Conservation (phyloP, 1,140 invertebrate genomes). For the Lucilia cuprina region DNA sequence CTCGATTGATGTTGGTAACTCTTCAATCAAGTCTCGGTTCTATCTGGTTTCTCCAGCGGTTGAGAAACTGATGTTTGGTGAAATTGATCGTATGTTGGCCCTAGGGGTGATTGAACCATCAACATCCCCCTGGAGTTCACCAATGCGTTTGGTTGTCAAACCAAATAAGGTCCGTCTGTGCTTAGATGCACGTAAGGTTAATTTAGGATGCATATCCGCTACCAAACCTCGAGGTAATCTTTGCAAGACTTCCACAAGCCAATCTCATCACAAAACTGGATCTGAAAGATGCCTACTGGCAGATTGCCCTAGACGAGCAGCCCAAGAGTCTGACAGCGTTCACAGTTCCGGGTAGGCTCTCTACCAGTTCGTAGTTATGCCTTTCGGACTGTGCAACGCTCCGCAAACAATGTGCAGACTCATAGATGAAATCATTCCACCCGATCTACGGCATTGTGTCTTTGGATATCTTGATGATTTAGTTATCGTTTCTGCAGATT, state of each 20-base stretch:
- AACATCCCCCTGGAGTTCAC: conserved; percentile 34
- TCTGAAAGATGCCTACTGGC: conserved; percentile 55
- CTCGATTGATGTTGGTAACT: conserved; percentile 39
- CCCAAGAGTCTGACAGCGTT: conserved; percentile 63
- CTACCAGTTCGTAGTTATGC: conserved; percentile 47
- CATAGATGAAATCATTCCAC: conserved; percentile 53
- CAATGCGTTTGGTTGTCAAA: neutral
- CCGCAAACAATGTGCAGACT: conserved; percentile 35
- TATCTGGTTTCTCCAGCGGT: conserved; percentile 41
- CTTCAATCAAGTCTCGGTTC: conserved; percentile 37
- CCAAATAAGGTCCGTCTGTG: conserved; percentile 45
- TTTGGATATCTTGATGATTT: conserved; percentile 42
- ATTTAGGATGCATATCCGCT: conserved; percentile 47
- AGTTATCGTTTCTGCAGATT: conserved; percentile 16
- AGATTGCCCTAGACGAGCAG: conserved; percentile 50
- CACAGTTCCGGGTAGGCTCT: conserved; percentile 55
- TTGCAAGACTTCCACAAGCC: conserved; percentile 41
- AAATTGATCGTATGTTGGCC: conserved; percentile 44
- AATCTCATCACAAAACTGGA: conserved; percentile 47
- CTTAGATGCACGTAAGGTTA: conserved; percentile 51
- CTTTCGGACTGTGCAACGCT: conserved; percentile 44
- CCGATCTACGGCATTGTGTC: conserved; percentile 50
- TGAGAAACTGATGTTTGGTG: conserved; percentile 42
- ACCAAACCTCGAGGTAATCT: conserved; percentile 44
- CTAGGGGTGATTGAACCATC: conserved; percentile 44